Evolutionary conservation across 2,797 vertebrate species (phyloP), one percentile per base, ranked within the genome.

Genomic region (Coranthus polyacanthus): DNA sequence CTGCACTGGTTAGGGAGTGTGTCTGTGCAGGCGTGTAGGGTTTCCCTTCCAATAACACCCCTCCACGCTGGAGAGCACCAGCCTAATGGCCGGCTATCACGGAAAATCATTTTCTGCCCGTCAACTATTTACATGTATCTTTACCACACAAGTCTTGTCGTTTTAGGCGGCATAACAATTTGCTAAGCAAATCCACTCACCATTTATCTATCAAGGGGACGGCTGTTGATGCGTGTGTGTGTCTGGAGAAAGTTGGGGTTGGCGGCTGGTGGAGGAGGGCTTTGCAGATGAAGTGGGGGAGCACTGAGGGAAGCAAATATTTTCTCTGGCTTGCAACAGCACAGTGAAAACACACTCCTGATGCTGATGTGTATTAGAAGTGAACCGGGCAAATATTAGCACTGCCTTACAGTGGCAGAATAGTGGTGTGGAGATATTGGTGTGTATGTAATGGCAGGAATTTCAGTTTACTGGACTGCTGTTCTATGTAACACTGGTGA

Each of bases 351-450:
- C 87, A 92, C 73, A 81, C 80, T 82, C 67, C 79, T 82, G 80
- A 84, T 91, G 86, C 86, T 92, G 92, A 92, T 89, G 89, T 89
- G 84, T 90, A 92, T 92, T 92, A 92, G 88, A 90, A 90, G 85
- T 92, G 91, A 92, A 78, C 79, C 74, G 36, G 82, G 87, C 89
- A 91, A 92, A 92, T 92, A 92, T 91, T 89, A 90, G 82, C 83
- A 87, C 67, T 83, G 87, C 78, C 86, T 88, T 90, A 89, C 91
- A 86, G 86, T 90, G 89, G 81, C 83, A 75, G 87, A 77, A 84
- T 59, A 66, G 52, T 51, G 39, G 79, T 59, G 68, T 64, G 43
- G 12, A 76, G 34, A 53, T 62, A 68, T 17, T 29, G 21, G 45
- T 68, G 66, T 49, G 69, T 47, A 26, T 43, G 47, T 51, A 44